phyloP scores from a whole-genome alignment of 2,113 vertebrate species.

The Prunella himalayana region DNA sequence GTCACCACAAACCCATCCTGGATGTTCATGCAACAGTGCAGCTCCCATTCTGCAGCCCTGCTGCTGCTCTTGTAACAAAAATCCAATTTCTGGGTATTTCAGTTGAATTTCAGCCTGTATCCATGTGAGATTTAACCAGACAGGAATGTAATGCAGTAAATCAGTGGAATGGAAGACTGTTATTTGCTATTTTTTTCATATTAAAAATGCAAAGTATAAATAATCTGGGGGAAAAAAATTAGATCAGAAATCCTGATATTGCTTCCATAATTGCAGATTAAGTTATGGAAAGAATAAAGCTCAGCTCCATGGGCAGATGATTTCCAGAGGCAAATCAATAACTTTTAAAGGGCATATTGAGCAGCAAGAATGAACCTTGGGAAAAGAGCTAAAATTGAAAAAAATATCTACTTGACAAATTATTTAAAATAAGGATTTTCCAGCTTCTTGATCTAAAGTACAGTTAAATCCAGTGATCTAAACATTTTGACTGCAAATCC shows the following conservation, averaged over 20 bases:
- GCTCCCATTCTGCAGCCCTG: not conserved
- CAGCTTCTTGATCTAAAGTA: not conserved
- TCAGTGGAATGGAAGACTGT: not conserved
- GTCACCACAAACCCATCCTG: not conserved
- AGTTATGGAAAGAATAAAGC: not conserved
- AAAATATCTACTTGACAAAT: not conserved
- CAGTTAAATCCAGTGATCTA: not conserved
- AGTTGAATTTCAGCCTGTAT: not conserved
- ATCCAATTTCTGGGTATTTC: not conserved
- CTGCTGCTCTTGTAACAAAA: not conserved
- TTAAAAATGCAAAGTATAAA: not conserved
- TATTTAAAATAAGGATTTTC: not conserved
- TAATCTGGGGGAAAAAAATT: not conserved
- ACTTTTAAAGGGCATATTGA: not conserved
- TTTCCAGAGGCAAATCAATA: not conserved
- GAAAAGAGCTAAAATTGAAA: not conserved
- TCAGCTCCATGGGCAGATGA: not conserved
- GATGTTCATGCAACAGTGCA: not conserved
- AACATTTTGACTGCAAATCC: not conserved
- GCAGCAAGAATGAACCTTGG: not conserved
- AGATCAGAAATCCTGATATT: not conserved
- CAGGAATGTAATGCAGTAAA: not conserved
- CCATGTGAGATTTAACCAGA: not conserved
- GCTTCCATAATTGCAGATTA: not conserved
- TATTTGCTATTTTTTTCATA: not conserved